Evolutionary conservation across 2,113 vertebrate species (phyloP).

Genomic region (Speoplatyrhinus poulsoni): DNA sequence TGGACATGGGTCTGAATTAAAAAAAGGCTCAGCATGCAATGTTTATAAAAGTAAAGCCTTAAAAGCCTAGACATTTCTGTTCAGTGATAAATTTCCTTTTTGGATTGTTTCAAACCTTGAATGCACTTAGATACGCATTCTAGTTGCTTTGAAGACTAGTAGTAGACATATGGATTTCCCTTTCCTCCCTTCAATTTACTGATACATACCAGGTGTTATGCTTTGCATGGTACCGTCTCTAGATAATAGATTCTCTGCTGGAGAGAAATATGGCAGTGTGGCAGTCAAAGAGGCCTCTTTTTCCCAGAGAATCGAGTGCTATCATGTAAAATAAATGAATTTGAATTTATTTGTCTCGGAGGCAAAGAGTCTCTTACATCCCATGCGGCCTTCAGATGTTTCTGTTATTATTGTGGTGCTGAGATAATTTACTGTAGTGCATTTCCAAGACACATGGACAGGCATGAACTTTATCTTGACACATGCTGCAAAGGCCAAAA

Average conservation of each 20-base stretch:
- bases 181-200: conserved; percentile 66
- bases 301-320: conserved; percentile 24
- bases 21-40: conserved; percentile 59
- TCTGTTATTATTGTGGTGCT: conserved; percentile 47
- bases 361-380: conserved; percentile 28
- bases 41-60: conserved; percentile 70
- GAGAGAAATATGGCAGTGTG: conserved; percentile 11
- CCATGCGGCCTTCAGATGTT: conserved; percentile 66
- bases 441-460: conserved; percentile 30
- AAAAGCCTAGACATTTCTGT: conserved; percentile 57
- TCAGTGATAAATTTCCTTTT: conserved; percentile 69
- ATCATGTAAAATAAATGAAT: conserved; percentile 41
- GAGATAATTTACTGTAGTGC: conserved; percentile 48
- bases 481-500: conserved; percentile 15
- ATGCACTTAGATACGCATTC: conserved; percentile 63
- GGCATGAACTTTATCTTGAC: conserved; percentile 25
- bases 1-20: conserved; percentile 51
- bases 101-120: conserved; percentile 63
- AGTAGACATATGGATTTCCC: conserved; percentile 67
- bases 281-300: conserved; percentile 16
- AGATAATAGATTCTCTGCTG: conserved; percentile 51
- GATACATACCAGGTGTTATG: conserved; percentile 73
- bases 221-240: conserved; percentile 48
- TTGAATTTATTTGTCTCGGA: conserved; percentile 34
- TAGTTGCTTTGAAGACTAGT: conserved; percentile 64